A percentile compares a stretch with the other conserved stretches of the same genome.
Evolutionary conservation across 2,888 invertebrate genomes (phyloP).

Genomic region (Hedya salicella): DNA sequence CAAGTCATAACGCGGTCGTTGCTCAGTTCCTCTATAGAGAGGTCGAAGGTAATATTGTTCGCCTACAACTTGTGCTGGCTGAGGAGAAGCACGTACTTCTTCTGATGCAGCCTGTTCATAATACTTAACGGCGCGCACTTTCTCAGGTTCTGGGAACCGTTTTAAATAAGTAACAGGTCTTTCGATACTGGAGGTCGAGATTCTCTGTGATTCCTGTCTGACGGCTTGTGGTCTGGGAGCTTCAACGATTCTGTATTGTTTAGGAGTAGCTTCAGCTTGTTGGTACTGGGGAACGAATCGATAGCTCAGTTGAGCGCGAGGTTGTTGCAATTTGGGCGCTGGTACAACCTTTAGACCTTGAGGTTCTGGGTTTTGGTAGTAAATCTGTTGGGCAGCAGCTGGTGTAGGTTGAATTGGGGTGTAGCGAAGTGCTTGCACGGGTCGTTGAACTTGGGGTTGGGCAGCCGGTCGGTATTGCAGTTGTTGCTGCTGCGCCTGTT

Average conservation of each 20-base stretch:
- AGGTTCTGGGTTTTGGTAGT: conserved; percentile 72
- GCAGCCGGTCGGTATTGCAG: conserved; percentile 58
- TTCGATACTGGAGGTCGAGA: conserved; percentile 64
- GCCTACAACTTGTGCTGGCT: conserved; percentile 62
- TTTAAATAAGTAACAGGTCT: conserved; percentile 76
- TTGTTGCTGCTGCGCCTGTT: conserved; percentile 51
- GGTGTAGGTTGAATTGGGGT: conserved; percentile 63
- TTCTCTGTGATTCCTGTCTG: conserved; percentile 69
- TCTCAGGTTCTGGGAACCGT: conserved; percentile 73
- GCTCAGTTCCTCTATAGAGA: conserved; percentile 70
- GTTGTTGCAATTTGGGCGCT: conserved; percentile 73
- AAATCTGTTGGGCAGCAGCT: conserved; percentile 59
- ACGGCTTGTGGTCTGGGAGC: conserved; percentile 63
- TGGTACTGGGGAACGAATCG: conserved; percentile 71
- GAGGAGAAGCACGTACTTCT: conserved; percentile 55
- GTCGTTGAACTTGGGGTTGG: conserved; percentile 65
- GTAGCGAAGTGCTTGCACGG: conserved; percentile 67
- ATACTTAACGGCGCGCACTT: conserved; percentile 69
- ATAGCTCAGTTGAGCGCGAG: conserved; percentile 60
- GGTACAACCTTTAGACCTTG: conserved; percentile 79
- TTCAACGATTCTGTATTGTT: conserved; percentile 74
- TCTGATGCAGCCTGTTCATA: conserved; percentile 67
- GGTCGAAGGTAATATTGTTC: conserved; percentile 76
- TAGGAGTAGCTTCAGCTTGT: conserved; percentile 71
- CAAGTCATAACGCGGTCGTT: conserved; percentile 66